These are phyloP conservation scores for Magallana ariakensis DNA, from an alignment of 1,140 invertebrate genomes.

Conservation along the genomic window DNA sequence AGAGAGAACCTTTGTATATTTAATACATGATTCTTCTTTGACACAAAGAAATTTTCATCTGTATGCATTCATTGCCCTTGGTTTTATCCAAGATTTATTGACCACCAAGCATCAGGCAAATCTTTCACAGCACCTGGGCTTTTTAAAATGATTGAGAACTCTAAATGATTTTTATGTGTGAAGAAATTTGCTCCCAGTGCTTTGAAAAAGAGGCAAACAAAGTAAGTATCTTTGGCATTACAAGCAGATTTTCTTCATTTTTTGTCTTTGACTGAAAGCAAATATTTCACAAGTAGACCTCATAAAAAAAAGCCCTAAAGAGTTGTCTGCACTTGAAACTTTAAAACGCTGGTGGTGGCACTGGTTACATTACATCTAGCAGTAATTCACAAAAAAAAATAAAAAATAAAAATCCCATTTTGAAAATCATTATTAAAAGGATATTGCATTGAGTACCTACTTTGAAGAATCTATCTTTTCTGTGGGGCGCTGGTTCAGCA, in stretches of 20 bases:
- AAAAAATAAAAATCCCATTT: no score
- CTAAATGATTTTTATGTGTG: conserved; percentile 17
- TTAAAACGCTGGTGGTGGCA: background rate
- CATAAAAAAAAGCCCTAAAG: background rate
- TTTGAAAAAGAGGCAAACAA: background rate
- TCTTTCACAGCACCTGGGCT: background rate
- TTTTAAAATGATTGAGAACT: conserved; percentile 19
- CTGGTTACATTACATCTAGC: background rate
- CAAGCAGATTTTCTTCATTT: background rate
- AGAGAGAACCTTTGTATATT: background rate
- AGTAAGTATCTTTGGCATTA: conserved; percentile 10
- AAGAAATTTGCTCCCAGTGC: conserved; percentile 12
- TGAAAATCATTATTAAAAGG: no score
- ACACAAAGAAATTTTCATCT: background rate
- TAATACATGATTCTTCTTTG: background rate
- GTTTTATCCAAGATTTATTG: conserved; percentile 4
- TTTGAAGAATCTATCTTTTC: no score
- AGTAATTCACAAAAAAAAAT: no score
- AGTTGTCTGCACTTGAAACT: conserved; percentile 7
- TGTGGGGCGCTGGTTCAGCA: no score
- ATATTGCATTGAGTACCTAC: no score
- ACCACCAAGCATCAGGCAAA: background rate
- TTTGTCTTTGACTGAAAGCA: background rate
- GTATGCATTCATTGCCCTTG: background rate
- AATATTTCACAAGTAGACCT: background rate